A percentile compares a stretch with the other conserved stretches of the same genome.
phyloP scores from a whole-genome alignment of 2,113 vertebrate species.

The Podarcis cretensis region DNA sequence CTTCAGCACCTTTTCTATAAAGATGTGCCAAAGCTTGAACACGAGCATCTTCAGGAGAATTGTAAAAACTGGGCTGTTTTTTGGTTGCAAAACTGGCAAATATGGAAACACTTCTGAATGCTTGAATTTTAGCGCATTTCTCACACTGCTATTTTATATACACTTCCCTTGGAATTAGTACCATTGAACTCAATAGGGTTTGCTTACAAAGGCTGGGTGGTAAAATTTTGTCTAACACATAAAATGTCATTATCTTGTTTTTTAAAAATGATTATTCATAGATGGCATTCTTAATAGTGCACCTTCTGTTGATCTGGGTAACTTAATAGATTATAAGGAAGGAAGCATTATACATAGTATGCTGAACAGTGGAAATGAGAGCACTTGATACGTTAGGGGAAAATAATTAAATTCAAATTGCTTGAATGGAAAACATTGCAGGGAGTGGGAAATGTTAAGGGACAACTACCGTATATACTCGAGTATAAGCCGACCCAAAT shows the following conservation, averaged over 20 bases:
- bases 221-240: background rate
- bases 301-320: background rate
- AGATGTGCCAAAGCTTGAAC: background rate
- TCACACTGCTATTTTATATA: too few relatives aligned
- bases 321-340: background rate
- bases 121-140: too few relatives aligned
- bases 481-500: too few relatives aligned
- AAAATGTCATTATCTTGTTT: background rate
- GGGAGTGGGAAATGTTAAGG: background rate
- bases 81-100: too few relatives aligned
- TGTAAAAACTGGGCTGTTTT: too few relatives aligned
- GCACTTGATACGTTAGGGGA: too few relatives aligned
- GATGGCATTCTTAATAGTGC: background rate
- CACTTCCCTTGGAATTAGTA: too few relatives aligned
- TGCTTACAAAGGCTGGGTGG: too few relatives aligned
- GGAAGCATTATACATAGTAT: background rate
- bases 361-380: background rate
- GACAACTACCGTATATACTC: background rate
- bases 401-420: background rate
- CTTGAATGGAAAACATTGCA: background rate
- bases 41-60: too few relatives aligned
- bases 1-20: background rate
- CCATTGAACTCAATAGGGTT: too few relatives aligned
- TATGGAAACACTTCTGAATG: too few relatives aligned
- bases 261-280: too few relatives aligned